Conservation (phyloP, 2,888 invertebrate species). For the Eristalis pertinax region DNA sequence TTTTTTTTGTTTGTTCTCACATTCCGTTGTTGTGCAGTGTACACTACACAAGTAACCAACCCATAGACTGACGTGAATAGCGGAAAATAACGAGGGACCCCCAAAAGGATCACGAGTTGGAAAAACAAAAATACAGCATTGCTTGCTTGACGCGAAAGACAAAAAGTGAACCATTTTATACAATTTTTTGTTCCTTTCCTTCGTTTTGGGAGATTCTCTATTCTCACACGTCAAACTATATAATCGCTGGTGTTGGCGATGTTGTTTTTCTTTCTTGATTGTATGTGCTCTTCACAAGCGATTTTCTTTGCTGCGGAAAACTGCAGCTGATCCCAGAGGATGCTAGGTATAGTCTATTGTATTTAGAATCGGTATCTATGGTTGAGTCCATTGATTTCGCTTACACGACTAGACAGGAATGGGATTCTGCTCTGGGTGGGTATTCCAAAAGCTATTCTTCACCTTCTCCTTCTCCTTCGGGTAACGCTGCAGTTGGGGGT, state of each 20-base stretch:
- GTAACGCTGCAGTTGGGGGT: no score
- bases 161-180: constrained; percentile 49
- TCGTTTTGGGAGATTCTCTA: constrained; percentile 11
- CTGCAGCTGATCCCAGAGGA: neutral
- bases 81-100: neutral
- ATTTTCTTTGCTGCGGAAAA: constrained; percentile 1
- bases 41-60: constrained; percentile 45
- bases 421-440: neutral
- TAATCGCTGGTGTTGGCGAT: constrained; percentile 8
- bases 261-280: constrained; percentile 22
- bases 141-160: constrained; percentile 34
- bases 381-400: neutral
- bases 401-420: neutral
- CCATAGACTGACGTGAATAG: constrained; percentile 39
- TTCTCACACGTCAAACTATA: constrained; percentile 45
- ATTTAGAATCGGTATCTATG: neutral
- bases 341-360: neutral
- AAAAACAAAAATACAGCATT: constrained; percentile 26
- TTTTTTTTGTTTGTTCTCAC: neutral
- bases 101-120: constrained; percentile 2
- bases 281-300: neutral
- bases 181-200: constrained; percentile 19
- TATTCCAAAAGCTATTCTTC: no score
- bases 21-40: constrained; percentile 29
- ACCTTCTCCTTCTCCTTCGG: no score